These are phyloP conservation scores for Callocephalon fimbriatum DNA, from an alignment of 2,113 vertebrate species.

Conservation along the genomic window DNA sequence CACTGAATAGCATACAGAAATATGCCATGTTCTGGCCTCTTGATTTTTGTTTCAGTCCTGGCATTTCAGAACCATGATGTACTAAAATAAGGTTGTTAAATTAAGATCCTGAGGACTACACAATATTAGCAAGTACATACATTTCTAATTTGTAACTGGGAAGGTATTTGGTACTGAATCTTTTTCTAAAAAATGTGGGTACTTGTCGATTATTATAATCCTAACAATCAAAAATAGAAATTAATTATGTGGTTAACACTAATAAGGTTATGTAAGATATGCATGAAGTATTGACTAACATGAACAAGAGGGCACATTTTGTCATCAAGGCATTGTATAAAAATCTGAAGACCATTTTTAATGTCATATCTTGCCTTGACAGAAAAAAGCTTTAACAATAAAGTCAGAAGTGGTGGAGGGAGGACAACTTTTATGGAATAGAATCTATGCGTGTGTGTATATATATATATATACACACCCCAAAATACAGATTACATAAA, in stretches of 20 bases:
- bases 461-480: accelerated
- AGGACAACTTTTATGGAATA: neutral
- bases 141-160: slow-evolving; percentile 11
- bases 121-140: neutral
- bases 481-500: neutral
- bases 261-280: neutral
- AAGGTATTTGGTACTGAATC: neutral
- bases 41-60: slow-evolving; percentile 61
- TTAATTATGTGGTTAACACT: neutral
- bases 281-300: neutral
- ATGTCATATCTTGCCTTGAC: neutral
- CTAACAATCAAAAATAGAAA: slow-evolving; percentile 35
- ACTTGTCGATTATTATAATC: neutral
- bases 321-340: neutral
- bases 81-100: slow-evolving; percentile 59
- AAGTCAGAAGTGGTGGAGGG: neutral
- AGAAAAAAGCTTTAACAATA: neutral
- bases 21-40: slow-evolving; percentile 43
- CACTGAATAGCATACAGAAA: slow-evolving; percentile 71
- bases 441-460: accelerated
- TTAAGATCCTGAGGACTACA: slow-evolving; percentile 10
- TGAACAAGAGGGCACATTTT: neutral
- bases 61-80: slow-evolving; percentile 54
- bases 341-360: neutral
- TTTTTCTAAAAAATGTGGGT: neutral